phyloP scores from a whole-genome alignment of 2,797 vertebrate species.

The Sebastiscus tertius region DNA sequence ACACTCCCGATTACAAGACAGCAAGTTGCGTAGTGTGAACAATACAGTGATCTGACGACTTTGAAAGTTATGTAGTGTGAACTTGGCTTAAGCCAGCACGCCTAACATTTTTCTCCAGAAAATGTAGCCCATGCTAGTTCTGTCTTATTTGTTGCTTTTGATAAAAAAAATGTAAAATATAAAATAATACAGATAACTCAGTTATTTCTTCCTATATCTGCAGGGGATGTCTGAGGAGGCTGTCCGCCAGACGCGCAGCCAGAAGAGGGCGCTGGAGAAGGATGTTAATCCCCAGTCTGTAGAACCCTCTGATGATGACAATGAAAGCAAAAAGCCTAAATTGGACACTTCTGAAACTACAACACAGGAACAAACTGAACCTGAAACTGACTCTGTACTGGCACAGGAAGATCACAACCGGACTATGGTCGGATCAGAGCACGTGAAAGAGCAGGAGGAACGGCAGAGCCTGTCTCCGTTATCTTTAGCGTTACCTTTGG shows the following conservation, averaged over 20 bases:
- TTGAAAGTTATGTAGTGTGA: no score
- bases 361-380: conserved; percentile 25
- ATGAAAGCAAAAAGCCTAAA: conserved; percentile 89
- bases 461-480: conserved; percentile 34
- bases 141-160: background rate
- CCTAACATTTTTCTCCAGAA: background rate
- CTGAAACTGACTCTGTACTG: conserved; percentile 21
- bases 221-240: conserved; percentile 93
- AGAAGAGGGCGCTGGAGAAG: conserved; percentile 92
- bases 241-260: conserved; percentile 93
- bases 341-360: conserved; percentile 81
- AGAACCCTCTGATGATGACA: conserved; percentile 81
- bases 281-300: conserved; percentile 80
- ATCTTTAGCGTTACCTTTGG: conserved; percentile 53
- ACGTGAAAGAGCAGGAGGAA: conserved; percentile 15
- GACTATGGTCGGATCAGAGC: conserved; percentile 37
- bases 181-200: background rate
- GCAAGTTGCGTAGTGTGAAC: no score
- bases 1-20: no score
- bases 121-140: no score
- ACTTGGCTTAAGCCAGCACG: background rate
- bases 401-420: conserved; percentile 37
- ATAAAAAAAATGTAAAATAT: background rate
- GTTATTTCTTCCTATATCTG: conserved; percentile 25
- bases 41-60: no score